Conservation (phyloP, 2,113 vertebrate genomes). For the Lynx canadensis region DNA sequence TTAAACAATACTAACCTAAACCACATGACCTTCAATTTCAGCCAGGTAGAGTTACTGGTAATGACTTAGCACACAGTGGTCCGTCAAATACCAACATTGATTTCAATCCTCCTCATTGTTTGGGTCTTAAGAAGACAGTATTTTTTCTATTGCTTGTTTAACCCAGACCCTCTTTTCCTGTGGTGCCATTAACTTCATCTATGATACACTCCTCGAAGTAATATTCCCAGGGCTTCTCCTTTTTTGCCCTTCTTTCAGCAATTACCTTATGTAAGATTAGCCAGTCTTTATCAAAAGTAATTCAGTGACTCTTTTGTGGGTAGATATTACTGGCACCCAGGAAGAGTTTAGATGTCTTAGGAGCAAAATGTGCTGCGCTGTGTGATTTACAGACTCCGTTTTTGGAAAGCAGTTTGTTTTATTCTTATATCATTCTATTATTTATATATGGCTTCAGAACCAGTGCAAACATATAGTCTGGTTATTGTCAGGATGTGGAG, state of each 20-base stretch:
- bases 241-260: not conserved
- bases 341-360: constrained; percentile 62
- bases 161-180: not conserved
- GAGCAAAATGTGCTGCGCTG: constrained; percentile 53
- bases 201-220: not conserved
- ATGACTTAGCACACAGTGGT: not conserved
- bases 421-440: constrained; percentile 81
- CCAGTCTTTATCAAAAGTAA: not conserved
- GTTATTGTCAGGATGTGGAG: constrained; percentile 78
- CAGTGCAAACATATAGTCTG: constrained; percentile 80
- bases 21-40: not conserved
- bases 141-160: not conserved
- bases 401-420: constrained; percentile 79
- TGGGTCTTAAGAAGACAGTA: not conserved
- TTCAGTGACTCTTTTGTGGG: not conserved
- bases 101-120: not conserved
- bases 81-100: not conserved
- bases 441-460: constrained; percentile 81
- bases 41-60: not conserved
- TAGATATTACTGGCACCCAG: constrained; percentile 46
- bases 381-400: constrained; percentile 72
- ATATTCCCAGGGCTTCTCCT: not conserved
- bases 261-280: constrained; percentile 1
- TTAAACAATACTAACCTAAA: not conserved
- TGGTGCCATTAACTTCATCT: not conserved